Base-by-base conservation (phyloP, 2,888 invertebrate genomes). In the Platerodrilus igneus region DNA sequence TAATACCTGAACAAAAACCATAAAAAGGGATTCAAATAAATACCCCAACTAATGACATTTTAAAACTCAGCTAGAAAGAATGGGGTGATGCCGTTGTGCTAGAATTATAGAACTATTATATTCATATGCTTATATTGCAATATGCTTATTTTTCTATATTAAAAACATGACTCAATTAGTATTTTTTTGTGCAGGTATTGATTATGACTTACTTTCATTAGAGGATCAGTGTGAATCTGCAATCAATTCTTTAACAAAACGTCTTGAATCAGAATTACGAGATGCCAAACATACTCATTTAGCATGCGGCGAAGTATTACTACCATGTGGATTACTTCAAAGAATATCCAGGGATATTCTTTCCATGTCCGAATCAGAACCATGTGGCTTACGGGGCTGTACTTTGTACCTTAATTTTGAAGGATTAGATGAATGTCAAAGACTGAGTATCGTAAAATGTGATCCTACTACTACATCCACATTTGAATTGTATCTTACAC, bases 371-470 rank as follows among this genome's bases (percentile, higher is more conserved):
- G 89, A 90, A 64, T 81, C 83, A 33, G 92, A 93, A 68, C 92
- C 92, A 10, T 92, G 89, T 70, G 93, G 92, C 32, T 77, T 91
- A 30, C 73, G 88, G 52, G 92, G 91, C 21, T 89, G 90, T 60
- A 83, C 84, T n/a, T 73, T 92, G 50, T 86, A 83, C 67, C 79
- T 92, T 41, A 83, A 85, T 67, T 85, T 89, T 58, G 86, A 88
- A 64, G 81, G 81, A 34, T 78, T 77, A 55, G 73, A 72, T 37
- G 68, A 73, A 48, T 74, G 75, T 65, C 74, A 83, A 57, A 75
- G 81, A 61, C 76, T 92, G 56, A 86, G 86, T 28, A 83, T 83
- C 59, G 78, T 91, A 68, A 83, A 86, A 68, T 83, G 86, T 62
- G 90, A 92, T 71, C 84, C 86, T 32, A 79, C 78, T 64, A 87